Conservation (phyloP, 2,888 invertebrate species). For the Sesia bembeciformis region DNA sequence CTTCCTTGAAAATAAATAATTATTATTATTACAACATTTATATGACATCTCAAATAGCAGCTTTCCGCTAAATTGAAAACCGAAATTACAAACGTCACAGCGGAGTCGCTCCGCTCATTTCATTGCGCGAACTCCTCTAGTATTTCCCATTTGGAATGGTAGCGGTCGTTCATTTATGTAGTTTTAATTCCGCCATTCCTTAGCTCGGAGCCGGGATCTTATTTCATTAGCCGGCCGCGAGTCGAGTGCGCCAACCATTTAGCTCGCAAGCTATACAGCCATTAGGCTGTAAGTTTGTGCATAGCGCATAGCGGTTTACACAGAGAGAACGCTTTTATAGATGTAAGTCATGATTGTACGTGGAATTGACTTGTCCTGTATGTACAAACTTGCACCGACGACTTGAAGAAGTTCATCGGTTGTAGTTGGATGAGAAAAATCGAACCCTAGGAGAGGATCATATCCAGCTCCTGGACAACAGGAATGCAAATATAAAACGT, state of each 20-base stretch:
- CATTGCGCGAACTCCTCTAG: slow-evolving; percentile 9
- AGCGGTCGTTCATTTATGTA: slow-evolving; percentile 64
- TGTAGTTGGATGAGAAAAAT: too few species aligned
- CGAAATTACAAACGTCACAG: slow-evolving; percentile 8
- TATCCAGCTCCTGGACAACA: too few species aligned
- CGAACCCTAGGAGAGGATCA: too few species aligned
- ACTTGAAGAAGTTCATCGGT: too few species aligned
- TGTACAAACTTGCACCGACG: too few species aligned
- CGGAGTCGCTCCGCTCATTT: neutral
- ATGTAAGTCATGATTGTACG: too few species aligned
- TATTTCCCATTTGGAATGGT: slow-evolving; percentile 47
- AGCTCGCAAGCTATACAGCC: slow-evolving; percentile 50
- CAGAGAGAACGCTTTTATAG: too few species aligned
- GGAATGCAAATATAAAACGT: too few species aligned
- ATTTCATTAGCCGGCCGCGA: slow-evolving; percentile 69
- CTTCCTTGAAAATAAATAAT: too few species aligned
- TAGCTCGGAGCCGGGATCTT: slow-evolving; percentile 64
- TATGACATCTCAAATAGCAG: too few species aligned
- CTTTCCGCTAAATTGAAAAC: neutral
- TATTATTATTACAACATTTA: too few species aligned
- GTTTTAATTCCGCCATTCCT: slow-evolving; percentile 73
- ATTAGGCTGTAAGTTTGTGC: neutral
- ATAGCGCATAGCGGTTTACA: neutral
- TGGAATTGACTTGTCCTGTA: too few species aligned
- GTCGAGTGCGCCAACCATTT: slow-evolving; percentile 52